Evolutionary conservation across 2,797 vertebrate genomes (phyloP), one percentile per base, ranked within the genome.

Genomic region (Centropyge bicolor): DNA sequence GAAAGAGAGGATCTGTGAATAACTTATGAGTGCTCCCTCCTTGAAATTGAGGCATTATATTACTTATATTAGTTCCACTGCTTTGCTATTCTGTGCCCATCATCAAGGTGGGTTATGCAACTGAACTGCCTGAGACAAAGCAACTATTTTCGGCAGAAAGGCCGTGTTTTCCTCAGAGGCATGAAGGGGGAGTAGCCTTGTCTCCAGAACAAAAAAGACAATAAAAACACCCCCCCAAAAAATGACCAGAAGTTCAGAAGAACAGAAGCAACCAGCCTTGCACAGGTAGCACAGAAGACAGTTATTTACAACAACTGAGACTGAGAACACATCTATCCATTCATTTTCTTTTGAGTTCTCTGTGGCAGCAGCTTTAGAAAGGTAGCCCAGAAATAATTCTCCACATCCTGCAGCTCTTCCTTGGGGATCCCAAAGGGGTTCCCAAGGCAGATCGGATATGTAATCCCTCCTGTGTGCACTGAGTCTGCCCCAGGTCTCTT

Each of bases 71-170:
- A 89, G 86, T 88, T 90, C 88, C 78, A 75, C 78, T 81, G 74
- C 81, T 86, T 84, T 88, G 81, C 79, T 49, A 55, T 86, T 90
- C 71, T 68, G 61, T 75, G 72, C 52, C 74, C 38, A 55, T 71
- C 10, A 38, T 90, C 86, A 84, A 89, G 83, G 88, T 91, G 81
- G 84, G 76, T 91, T 89, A 89, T 24, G 79, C 76, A 86, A 84
- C 82, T 56, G 73, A 88, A 68, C 45, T 57, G 67, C 56, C 55
- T 24, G 57, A 83, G 72, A 88, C 81, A 85, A 88, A 84, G 70
- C 12, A 54, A n/a, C n/a, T n/a, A n/a, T n/a, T n/a, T n/a, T n/a
- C n/a, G n/a, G n/a, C n/a, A 19, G 49, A 68, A 74, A 49, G 35
- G 60, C 48, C 62, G 61, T 82, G 76, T 83, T 88, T 86, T 69